Conservation (phyloP, 2,888 invertebrate species). For the Heliconius ismenius region DNA sequence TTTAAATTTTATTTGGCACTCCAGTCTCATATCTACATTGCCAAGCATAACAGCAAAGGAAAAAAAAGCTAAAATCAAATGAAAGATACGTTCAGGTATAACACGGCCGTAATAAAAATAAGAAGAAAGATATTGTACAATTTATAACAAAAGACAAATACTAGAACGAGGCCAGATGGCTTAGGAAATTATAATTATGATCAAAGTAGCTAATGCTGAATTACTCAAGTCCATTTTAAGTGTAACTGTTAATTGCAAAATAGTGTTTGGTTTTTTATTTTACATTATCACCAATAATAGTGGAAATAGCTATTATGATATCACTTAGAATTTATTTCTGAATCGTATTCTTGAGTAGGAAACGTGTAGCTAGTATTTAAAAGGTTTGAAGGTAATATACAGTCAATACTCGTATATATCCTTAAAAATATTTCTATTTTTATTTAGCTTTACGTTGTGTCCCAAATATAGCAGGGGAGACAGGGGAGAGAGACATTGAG, state of each 20-base stretch:
- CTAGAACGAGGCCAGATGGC: slow-evolving; percentile 49
- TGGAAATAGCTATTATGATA: neutral
- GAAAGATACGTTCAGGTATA: neutral
- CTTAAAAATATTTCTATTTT: too few relatives aligned
- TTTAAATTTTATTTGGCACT: too few relatives aligned
- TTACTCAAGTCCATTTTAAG: slow-evolving; percentile 15
- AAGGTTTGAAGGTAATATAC: neutral
- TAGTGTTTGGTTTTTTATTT: neutral
- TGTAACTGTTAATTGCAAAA: neutral
- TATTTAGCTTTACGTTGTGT: too few relatives aligned
- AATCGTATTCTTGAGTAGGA: neutral
- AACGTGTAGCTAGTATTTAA: neutral
- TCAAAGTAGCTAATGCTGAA: slow-evolving; percentile 17
- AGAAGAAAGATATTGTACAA: slow-evolving; percentile 37
- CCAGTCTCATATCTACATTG: too few relatives aligned
- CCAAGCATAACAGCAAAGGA: neutral
- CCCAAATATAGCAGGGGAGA: too few relatives aligned
- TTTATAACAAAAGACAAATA: slow-evolving; percentile 30
- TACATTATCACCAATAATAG: neutral
- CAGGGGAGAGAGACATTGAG: too few relatives aligned
- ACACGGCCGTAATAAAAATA: slow-evolving; percentile 20
- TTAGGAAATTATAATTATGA: slow-evolving; percentile 43
- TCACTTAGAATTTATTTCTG: neutral
- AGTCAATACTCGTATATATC: too few relatives aligned
- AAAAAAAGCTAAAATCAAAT: neutral